Evolutionary conservation across 2,888 invertebrate genomes (phyloP), one percentile per base, ranked within the genome.

Genomic region (Machimus rusticus): DNA sequence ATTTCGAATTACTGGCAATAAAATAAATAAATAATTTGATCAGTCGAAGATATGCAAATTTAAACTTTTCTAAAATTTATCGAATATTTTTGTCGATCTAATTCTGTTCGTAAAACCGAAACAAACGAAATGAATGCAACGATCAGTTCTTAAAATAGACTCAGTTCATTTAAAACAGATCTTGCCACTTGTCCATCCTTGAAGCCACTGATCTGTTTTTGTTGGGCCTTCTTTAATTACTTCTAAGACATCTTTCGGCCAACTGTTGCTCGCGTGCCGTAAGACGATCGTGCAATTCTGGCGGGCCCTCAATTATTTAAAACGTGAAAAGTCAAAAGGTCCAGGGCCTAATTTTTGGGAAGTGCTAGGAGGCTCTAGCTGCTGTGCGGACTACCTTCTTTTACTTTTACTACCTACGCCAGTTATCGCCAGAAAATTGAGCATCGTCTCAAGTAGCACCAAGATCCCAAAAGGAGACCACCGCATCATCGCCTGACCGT

Each of bases 261-360:
- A 90, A 90, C 89, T 90, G 90, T 89, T 89, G 89, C 88, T 90
- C 90, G 90, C 90, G 90, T 90, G 90, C 89, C 89, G 88, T 88
- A 87, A 81, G 57, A 88, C 74, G 87, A 90, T 89, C 89, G 89
- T 88, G 89, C 66, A 57, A 37, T 79, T 14, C 39, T 51, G 19
- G 16, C 14, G 82, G 37, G 82, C 19, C 51, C 28, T 66, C 66
- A 82, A 82, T 82, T 82, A 82, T 82, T 66, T 57, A 57, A 57
- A 37, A 34, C 66, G 82, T 55, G 66, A 82, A 82, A 82, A 82
- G 82, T 82, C 82, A 82, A 82, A 81, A 82, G 55, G 19, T 46
- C 79, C 79, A 28, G 46, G 23, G 19, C 23, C 23, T 12, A 79
- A 39, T 39, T 23, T 14, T 28, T 28, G 31, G 16, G n/a, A 79